phyloP scores from a whole-genome alignment of 1,140 invertebrate genomes.

The Trichoplusia ni region DNA sequence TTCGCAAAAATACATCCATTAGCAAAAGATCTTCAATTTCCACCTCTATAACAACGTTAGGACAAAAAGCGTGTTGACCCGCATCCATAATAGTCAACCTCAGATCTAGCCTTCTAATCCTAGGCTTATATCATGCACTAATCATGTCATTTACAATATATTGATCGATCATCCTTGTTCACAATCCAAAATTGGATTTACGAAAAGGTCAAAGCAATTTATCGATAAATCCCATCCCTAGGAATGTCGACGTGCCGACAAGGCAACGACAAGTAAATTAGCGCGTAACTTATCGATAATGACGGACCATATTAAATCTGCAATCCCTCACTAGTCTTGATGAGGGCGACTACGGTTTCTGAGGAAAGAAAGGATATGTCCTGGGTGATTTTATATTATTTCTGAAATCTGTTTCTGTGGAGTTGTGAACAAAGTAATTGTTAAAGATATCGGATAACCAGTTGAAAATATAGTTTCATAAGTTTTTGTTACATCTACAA shows the following conservation, averaged over 20 bases:
- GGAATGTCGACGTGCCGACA: slow-evolving; percentile 26
- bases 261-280: slow-evolving; percentile 51
- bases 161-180: slow-evolving; percentile 18
- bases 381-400: too few relatives aligned
- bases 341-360: neutral
- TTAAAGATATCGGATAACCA: too few relatives aligned
- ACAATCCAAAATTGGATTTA: slow-evolving; percentile 25
- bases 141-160: slow-evolving; percentile 1
- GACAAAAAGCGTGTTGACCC: too few relatives aligned
- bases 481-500: too few relatives aligned
- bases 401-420: too few relatives aligned
- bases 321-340: slow-evolving; percentile 33
- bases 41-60: too few relatives aligned
- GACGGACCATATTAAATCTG: slow-evolving; percentile 56
- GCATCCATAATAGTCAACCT: too few relatives aligned
- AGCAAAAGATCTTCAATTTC: too few relatives aligned
- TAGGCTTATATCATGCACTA: neutral
- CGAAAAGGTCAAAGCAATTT: slow-evolving; percentile 23
- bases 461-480: too few relatives aligned
- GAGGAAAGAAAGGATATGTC: too few relatives aligned
- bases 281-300: slow-evolving; percentile 65
- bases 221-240: slow-evolving; percentile 36
- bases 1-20: too few relatives aligned
- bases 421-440: too few relatives aligned
- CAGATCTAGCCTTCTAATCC: neutral